A percentile compares a stretch with the other conserved stretches of the same genome.
phyloP scores from a whole-genome alignment of 1,140 invertebrate species.

The Pseudoatta argentina region DNA sequence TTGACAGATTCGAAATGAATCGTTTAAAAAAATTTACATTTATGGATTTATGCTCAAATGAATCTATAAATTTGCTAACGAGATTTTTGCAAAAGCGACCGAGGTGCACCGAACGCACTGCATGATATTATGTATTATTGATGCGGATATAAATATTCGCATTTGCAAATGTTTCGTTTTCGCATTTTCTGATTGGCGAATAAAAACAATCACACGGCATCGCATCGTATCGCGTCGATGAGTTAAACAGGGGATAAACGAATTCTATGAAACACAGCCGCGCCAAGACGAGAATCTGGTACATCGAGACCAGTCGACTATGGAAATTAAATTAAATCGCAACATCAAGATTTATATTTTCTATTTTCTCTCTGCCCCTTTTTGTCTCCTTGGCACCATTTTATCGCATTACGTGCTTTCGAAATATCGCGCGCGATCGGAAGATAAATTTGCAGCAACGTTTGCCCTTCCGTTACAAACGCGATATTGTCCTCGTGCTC shows the following conservation, averaged over 20 bases:
- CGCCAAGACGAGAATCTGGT: background rate
- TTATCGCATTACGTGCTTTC: constrained; percentile 34
- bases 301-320: background rate
- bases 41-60: constrained; percentile 2
- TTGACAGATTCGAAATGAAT: background rate
- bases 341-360: constrained; percentile 4
- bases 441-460: constrained; percentile 27
- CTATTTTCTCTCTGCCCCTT: background rate
- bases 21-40: constrained; percentile 16
- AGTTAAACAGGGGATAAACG: constrained; percentile 21
- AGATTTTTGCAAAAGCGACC: background rate
- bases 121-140: constrained; percentile 48
- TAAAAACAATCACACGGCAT: constrained; percentile 33
- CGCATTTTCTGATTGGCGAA: constrained; percentile 9
- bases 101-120: background rate
- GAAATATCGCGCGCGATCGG: constrained; percentile 33
- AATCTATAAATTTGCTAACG: background rate
- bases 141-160: constrained; percentile 36
- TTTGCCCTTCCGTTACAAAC: constrained; percentile 9
- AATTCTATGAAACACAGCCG: background rate
- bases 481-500: background rate
- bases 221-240: background rate
- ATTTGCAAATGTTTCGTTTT: constrained; percentile 22
- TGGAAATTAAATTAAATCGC: constrained; percentile 53
- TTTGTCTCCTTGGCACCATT: background rate